Evolutionary conservation across 1,140 invertebrate species (phyloP).

Genomic region (Diprion similis): DNA sequence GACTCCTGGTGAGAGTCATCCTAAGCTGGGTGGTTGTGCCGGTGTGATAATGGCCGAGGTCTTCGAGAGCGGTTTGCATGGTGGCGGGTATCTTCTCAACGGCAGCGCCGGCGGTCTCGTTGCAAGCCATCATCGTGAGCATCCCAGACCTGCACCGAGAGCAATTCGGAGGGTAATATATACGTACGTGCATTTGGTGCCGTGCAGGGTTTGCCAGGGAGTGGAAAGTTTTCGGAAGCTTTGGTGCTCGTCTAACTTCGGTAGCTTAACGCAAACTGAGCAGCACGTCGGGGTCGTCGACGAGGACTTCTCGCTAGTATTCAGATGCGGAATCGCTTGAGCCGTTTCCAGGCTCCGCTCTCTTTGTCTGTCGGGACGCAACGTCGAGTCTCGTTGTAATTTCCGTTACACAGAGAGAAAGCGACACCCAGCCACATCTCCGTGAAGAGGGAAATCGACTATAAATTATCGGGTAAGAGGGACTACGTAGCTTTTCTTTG

Average conservation of each 20-base stretch:
- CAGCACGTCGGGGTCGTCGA: too few relatives aligned
- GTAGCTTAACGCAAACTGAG: not conserved
- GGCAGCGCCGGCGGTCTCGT: slow-evolving; percentile 63
- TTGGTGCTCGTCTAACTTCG: not conserved
- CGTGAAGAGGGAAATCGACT: too few relatives aligned
- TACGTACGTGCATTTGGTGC: not conserved
- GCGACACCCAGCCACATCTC: too few relatives aligned
- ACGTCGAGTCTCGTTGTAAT: too few relatives aligned
- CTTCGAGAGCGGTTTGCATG: slow-evolving; percentile 64
- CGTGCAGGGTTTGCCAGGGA: slow-evolving; percentile 12
- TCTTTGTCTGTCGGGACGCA: not conserved
- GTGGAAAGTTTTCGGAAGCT: not conserved
- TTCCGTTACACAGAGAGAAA: too few relatives aligned
- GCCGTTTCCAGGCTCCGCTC: not conserved
- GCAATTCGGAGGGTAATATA: slow-evolving; percentile 14
- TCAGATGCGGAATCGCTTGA: not conserved
- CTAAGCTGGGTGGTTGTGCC: slow-evolving; percentile 67
- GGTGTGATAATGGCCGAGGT: slow-evolving; percentile 66
- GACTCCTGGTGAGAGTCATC: slow-evolving; percentile 66
- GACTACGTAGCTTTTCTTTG: too few relatives aligned
- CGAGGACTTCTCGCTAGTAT: not conserved
- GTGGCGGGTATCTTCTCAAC: slow-evolving; percentile 63
- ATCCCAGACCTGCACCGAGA: slow-evolving; percentile 50
- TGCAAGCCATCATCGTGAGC: slow-evolving; percentile 66
- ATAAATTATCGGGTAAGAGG: too few relatives aligned